Base-by-base conservation (phyloP, 2,113 vertebrate species). In the Nanorana parkeri region DNA sequence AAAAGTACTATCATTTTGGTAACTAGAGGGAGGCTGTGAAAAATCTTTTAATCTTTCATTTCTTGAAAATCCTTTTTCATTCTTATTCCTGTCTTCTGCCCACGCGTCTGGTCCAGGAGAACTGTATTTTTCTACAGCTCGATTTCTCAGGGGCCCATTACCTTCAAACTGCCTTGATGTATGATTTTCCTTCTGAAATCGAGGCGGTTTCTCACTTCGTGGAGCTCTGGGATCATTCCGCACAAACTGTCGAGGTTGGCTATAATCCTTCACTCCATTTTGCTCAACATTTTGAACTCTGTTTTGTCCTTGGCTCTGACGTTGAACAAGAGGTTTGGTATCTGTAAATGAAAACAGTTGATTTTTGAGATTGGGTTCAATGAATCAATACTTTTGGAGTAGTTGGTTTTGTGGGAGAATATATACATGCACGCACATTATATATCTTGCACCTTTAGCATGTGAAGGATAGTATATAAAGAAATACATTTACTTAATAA, bases 141-240 rank as follows among this genome's bases (percentile, higher is more conserved):
- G 95, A 90, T 90, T 93, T 86, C 94, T 94, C 78, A 86, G 83
- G 61, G 93, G 89, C 17, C 89, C 90, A 26, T 85, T 81, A 21
- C 90, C 83, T 84, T 97, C 95, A 85, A 88, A 78, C 47, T 95
- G 93, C 81, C 94, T 96, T 41, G 93, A 92, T 85, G 93, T 94
- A 64, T 97, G 96, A 36, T 86, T 87, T 78, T 99, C 98, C 86
- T 88, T 94, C 89, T 97, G 94, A 88, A 99, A 99, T 80, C 96
- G 96, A 85, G 97, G 97, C 0, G 97, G 96, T 83, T 96, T 94
- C 86, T 98, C 96, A 61, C 95, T 97, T 86, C 96, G 94, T 79
- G 92, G 95, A 54, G 88, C 89, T 55, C 95, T 93, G 71, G 90
- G 90, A 74, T 97, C 96, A 80, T 92, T 94, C 73, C 96, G 92